A percentile compares a stretch with the other conserved stretches of the same genome.
phyloP scores from a whole-genome alignment of 2,113 vertebrate genomes.

The Melanostigma gelatinosum region DNA sequence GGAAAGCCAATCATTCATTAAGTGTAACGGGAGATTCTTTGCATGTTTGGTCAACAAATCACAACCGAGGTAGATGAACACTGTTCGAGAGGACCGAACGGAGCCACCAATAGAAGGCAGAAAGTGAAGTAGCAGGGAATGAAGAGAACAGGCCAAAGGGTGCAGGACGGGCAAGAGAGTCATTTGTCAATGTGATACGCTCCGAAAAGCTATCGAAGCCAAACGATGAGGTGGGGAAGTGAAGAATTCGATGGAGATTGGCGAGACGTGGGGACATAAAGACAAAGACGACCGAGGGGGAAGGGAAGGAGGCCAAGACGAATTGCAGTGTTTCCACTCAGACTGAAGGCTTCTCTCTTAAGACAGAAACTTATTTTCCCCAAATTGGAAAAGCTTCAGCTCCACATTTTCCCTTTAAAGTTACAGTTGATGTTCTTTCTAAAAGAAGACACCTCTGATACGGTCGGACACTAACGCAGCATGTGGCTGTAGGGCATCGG shows the following conservation, averaged over 20 bases:
- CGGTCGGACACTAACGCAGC: neutral
- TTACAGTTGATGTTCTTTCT: constrained; percentile 13
- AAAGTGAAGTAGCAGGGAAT: constrained; percentile 5
- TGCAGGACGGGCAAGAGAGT: constrained; percentile 27
- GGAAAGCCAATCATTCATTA: neutral
- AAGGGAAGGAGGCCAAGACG: constrained; percentile 5
- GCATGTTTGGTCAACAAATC: constrained; percentile 1
- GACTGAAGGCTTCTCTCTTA: constrained; percentile 7
- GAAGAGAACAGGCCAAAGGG: constrained; percentile 4
- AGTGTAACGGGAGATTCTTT: neutral
- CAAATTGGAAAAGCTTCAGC: neutral
- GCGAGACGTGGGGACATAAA: constrained; percentile 7
- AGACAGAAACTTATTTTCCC: neutral
- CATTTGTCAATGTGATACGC: constrained; percentile 3
- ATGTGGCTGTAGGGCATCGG: neutral
- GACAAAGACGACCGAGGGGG: neutral
- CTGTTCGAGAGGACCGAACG: neutral
- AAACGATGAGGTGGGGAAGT: constrained; percentile 23
- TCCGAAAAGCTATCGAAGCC: constrained; percentile 26
- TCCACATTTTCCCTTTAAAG: neutral
- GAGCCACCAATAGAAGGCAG: neutral
- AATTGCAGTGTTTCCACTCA: constrained; percentile 8
- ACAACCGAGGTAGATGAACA: neutral
- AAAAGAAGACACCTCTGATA: constrained; percentile 18
- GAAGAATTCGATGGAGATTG: constrained; percentile 29